Evolutionary conservation across 2,113 vertebrate genomes (phyloP), one percentile per base, ranked within the genome.

Genomic region (Callipepla squamata): DNA sequence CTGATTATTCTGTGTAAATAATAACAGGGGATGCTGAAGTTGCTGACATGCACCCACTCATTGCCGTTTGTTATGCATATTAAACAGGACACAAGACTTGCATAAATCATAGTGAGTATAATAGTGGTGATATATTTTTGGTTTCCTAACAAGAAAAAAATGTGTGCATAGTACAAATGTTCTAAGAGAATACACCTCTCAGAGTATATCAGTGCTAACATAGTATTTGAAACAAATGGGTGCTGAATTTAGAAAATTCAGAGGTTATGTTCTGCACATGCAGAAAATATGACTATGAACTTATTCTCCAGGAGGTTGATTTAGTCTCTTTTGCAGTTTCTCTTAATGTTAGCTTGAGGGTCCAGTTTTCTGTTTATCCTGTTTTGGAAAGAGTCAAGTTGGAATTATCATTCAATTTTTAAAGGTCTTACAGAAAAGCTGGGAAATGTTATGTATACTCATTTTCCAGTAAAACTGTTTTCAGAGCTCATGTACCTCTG

Each of bases 401-500:
- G 68, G 66, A 91, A 75, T 93, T 91, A 95, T 59, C 36, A 67
- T 78, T 90, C 48, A 8, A 3, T 22, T 47, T 87, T 80, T 82
- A 81, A 87, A 94, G 30, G 63, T 34, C 53, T 75, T 77, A 38
- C 25, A 50, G 58, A 94, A 92, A 95, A 59, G 1, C 38, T 82
- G 45, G 13, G 55, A 19, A 87, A 80, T 6, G 91, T 94, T 91
- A 89, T 81, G 9, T 40, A 28, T 75, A 20, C 10, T 66, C 40
- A 92, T 94, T 97, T 96, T 85, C 72, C 58, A 70, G 67, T 91
- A 80, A 92, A 91, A 96, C 89, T 80, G 77, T 86, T 96, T 97
- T 91, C n/a, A 76, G 75, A 93, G 21, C 50, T 93, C 48, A 48
- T 47, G 62, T 45, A 77, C 15, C 15, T 92, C 12, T 0, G 21